Conservation (phyloP, 64 coral and sea anemone genomes). For the Pocillopora verrucosa region DNA sequence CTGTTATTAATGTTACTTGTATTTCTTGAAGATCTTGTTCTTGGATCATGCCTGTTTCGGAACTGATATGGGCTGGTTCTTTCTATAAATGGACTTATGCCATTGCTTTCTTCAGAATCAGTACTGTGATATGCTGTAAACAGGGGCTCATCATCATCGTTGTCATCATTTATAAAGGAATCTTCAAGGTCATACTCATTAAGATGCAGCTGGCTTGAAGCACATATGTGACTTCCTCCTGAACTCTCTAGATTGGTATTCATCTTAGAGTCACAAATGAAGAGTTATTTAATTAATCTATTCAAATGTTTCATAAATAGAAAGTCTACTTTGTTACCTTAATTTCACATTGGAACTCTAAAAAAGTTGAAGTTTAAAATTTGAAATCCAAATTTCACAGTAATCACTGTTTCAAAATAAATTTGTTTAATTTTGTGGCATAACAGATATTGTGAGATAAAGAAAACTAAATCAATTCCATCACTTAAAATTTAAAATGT, state of each 20-base stretch:
- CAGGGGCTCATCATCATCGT: constrained; percentile 26
- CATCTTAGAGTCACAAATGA: too few relatives aligned
- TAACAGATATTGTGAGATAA: background rate
- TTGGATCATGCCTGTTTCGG: background rate
- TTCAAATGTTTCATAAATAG: too few relatives aligned
- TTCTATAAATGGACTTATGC: background rate
- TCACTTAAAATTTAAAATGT: constrained; percentile 31
- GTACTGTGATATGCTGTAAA: background rate
- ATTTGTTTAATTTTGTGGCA: background rate
- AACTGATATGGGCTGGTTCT: constrained; percentile 15
- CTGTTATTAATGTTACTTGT: background rate
- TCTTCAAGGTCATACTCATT: constrained; percentile 67
- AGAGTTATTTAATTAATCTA: too few relatives aligned
- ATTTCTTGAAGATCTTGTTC: constrained; percentile 14
- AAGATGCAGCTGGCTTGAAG: constrained; percentile 20
- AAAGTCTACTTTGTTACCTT: too few relatives aligned
- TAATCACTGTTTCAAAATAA: background rate
- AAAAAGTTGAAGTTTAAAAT: too few relatives aligned
- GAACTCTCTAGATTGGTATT: background rate
- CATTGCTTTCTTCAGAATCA: constrained; percentile 9
- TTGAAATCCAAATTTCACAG: too few relatives aligned
- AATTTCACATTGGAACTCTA: too few relatives aligned
- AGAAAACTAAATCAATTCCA: background rate
- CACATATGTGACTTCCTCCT: background rate
- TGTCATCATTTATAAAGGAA: constrained; percentile 60